Conservation (phyloP, 2,888 invertebrate genomes). For the Slavum lentiscoides region DNA sequence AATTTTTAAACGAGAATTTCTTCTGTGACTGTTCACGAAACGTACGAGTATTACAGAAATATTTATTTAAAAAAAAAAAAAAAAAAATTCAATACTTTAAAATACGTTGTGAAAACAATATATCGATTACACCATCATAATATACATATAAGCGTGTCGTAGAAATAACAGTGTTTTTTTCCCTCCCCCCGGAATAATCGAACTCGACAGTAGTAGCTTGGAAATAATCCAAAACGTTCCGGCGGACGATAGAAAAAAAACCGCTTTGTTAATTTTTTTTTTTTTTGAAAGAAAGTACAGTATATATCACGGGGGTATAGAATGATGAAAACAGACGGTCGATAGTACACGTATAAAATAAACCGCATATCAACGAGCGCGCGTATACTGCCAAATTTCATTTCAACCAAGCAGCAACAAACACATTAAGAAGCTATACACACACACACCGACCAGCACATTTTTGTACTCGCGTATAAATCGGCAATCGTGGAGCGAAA, state of each 20-base stretch:
- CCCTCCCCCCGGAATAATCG: neutral
- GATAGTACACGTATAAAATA: neutral
- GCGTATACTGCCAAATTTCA: conserved; percentile 13
- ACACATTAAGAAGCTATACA: neutral
- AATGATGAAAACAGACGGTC: neutral
- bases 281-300: neutral
- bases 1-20: neutral
- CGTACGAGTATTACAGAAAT: neutral
- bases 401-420: conserved; percentile 5
- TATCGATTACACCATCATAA: neutral
- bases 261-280: conserved; percentile 4
- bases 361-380: too few relatives aligned
- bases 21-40: neutral
- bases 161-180: neutral
- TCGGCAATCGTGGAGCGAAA: neutral
- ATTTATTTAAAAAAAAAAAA: neutral
- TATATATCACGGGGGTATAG: neutral
- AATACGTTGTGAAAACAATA: too few relatives aligned
- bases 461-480: neutral
- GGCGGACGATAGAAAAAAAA: neutral
- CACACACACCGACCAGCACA: too few relatives aligned
- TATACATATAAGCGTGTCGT: neutral
- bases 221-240: neutral
- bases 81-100: too few relatives aligned
- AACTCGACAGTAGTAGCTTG: neutral